Evolutionary conservation across 1,140 invertebrate genomes (phyloP), one percentile per base, ranked within the genome.

Genomic region (Panagrolaimus sp.): DNA sequence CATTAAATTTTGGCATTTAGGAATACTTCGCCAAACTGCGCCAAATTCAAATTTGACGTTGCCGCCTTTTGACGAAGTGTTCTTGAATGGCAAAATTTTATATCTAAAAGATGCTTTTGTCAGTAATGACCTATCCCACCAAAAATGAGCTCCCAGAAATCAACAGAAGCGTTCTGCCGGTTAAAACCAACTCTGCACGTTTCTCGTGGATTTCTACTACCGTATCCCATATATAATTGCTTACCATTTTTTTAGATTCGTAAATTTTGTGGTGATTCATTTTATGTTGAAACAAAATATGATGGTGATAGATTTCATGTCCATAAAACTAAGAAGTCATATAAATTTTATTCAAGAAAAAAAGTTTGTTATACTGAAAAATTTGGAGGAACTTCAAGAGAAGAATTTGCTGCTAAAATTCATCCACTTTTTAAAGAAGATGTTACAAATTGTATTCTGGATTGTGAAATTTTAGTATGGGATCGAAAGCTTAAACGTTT

Each of bases 291-390:
- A 63, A 65, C 67, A 14, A 76, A 76, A 47, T 76, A 61, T 46
- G 74, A 76, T 61, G 74, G 74, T 43, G 74, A 76, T n/a, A 77
- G 78, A 47, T 65, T 76, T 38, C 27, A 79, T n/a, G 53, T 76
- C 16, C 74, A 76, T 45, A 63, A 53, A 64, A 74, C 67, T 16
- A 44, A 47, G 16, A 68, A 20, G 44, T 46, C 23, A n/a, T 45
- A 65, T n/a, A 74, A 76, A 38, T 53, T 61, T 9, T 67, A 71
- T 25, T 76, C 72, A 51, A 23, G 76, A 48, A 73, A 76, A 25
- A 48, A 73, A 3, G 51, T 61, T 31, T 67, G 76, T 43, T 78
- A 72, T 43, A 71, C 65, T 1, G 13, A 70, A 8, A 61, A 72
- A 46, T 65, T 76, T 63, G 67, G 76, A 23, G 8, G 25, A 9